Evolutionary conservation across 2,888 invertebrate genomes (phyloP).

Genomic region (Orthosia cruda): DNA sequence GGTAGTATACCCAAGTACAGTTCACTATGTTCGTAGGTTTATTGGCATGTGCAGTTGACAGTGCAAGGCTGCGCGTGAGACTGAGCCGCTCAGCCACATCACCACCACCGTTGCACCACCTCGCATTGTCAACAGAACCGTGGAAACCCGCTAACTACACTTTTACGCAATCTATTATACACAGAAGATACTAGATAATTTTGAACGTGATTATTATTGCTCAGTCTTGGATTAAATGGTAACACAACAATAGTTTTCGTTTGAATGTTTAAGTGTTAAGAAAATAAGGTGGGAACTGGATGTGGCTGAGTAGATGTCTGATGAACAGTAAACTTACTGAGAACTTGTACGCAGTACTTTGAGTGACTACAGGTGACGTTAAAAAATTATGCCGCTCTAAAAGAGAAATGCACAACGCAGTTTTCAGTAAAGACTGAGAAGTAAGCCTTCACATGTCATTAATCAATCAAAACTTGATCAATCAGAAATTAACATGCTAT

Average conservation of each 20-base stretch:
- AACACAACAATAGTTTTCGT: constrained; percentile 74
- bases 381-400: not conserved
- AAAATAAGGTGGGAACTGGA: constrained; percentile 62
- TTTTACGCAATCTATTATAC: constrained; percentile 89
- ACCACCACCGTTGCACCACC: constrained; percentile 88
- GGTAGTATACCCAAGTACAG: constrained; percentile 15
- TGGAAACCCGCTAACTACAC: constrained; percentile 85
- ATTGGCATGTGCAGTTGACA: constrained; percentile 82
- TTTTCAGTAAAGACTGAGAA: not conserved
- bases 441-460: not conserved
- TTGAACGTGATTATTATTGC: constrained; percentile 79
- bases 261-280: constrained; percentile 61
- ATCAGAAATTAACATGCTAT: not conserved
- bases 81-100: constrained; percentile 79
- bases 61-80: constrained; percentile 86
- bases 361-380: not conserved
- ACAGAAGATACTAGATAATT: constrained; percentile 87
- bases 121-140: constrained; percentile 88
- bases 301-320: constrained; percentile 1
- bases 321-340: constrained; percentile 7
- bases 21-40: constrained; percentile 64
- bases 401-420: not conserved
- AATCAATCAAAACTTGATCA: not conserved
- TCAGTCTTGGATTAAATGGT: constrained; percentile 73
- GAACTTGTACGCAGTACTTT: not conserved